A percentile compares a stretch with the other conserved stretches of the same genome.
These are phyloP conservation scores for Drosophila miranda DNA, from an alignment of 1,140 invertebrate species.

Conservation along the genomic window DNA sequence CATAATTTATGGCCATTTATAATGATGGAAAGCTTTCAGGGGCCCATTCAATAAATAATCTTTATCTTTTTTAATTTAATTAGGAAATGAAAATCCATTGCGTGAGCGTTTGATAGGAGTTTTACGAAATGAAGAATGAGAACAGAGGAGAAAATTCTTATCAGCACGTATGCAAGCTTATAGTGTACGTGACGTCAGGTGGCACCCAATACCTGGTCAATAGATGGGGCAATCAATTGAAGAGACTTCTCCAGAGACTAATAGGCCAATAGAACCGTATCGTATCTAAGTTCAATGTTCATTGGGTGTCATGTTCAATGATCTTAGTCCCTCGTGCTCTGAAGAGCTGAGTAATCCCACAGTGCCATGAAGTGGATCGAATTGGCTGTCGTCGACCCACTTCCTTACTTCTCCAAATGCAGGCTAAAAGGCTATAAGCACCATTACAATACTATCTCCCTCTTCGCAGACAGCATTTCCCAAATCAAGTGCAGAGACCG, in stretches of 20 bases:
- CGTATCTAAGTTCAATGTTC: constrained; percentile 15
- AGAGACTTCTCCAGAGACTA: background rate
- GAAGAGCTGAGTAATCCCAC: constrained; percentile 26
- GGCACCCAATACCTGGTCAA: background rate
- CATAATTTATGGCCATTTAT: constrained; percentile 41
- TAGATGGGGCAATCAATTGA: constrained; percentile 19
- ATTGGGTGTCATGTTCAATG: constrained; percentile 15
- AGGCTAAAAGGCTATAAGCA: constrained; percentile 30
- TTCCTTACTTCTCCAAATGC: background rate
- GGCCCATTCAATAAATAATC: constrained; percentile 24
- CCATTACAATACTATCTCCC: constrained; percentile 42
- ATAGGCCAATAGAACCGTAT: too few relatives aligned
- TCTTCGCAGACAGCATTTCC: constrained; percentile 39
- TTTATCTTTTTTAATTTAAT: constrained; percentile 37
- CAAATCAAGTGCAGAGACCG: constrained; percentile 50
- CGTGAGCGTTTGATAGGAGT: constrained; percentile 18
- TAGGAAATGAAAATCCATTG: constrained; percentile 33
- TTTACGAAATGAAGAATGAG: constrained; percentile 18
- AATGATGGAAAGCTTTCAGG: too few relatives aligned
- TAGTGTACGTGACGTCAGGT: constrained; percentile 46
- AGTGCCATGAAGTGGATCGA: background rate
- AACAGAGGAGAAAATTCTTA: constrained; percentile 17
- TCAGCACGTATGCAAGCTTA: constrained; percentile 51
- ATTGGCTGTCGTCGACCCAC: background rate
- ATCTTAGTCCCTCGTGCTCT: constrained; percentile 17